Evolutionary conservation across 2,113 vertebrate species (phyloP), one percentile per base, ranked within the genome.

Genomic region (Struthidea cinerea): DNA sequence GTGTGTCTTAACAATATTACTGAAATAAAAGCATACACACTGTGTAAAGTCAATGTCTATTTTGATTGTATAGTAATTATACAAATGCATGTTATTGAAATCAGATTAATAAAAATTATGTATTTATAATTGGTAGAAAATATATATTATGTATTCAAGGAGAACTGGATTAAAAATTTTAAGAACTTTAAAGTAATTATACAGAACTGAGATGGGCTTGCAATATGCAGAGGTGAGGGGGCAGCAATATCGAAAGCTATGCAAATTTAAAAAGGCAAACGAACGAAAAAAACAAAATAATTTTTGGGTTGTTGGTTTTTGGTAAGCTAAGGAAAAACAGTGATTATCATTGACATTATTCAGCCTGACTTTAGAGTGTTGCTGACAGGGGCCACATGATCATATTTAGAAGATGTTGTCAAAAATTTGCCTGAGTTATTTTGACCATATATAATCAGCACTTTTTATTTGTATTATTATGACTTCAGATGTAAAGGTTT

Each of bases 1-100:
- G 97, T 97, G 95, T 98, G 96, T 98, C 95, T 94, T 94, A 97
- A 96, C 86, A 94, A 97, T 96, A 97, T 96, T 65, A 75, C 91
- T 83, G 84, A 97, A 97, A 97, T 97, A 97, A 97, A 98, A 95
- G 97, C 91, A 56, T 92, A 94, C 97, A 98, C 97, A 97, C 96
- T 96, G 97, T 90, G 84, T 95, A 96, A 98, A 96, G 69, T 97
- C 96, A 95, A 95, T 98, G 98, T 98, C 97, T 98, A 97, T 98
- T 97, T 98, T 90, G 74, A 97, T 98, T 98, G 98, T 98, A 98
- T 93, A 97, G 96, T 97, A 96, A 97, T 95, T 97, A 98, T 97
- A 96, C 93, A 97, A 98, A 97, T 98, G 98, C 98, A 98, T 98
- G 98, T 97, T 97, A 97, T 95, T 94, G 96, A 98, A 97, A 97